Conservation (phyloP, 1,140 invertebrate species). For the Bombus sylvicola region DNA sequence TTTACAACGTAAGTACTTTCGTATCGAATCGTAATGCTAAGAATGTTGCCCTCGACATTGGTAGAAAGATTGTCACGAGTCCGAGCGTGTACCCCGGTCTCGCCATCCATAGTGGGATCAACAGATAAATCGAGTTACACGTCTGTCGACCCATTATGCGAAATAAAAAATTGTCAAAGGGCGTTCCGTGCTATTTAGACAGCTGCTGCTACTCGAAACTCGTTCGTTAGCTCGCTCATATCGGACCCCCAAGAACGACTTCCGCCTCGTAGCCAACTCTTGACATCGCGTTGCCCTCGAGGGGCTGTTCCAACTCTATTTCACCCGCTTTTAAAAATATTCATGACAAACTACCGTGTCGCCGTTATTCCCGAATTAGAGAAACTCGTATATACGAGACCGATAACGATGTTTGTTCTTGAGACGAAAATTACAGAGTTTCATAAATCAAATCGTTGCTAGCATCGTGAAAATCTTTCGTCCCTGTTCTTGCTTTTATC, state of each 20-base stretch:
- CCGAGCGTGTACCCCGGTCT: not conserved
- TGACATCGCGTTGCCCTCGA: constrained; percentile 12
- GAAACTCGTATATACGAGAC: not conserved
- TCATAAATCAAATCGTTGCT: constrained; percentile 25
- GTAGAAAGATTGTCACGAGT: not conserved
- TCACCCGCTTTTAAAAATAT: constrained; percentile 30
- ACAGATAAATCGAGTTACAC: constrained; percentile 48
- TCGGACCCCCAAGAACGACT: constrained; percentile 58
- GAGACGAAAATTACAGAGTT: not conserved
- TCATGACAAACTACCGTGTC: constrained; percentile 6
- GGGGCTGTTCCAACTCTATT: constrained; percentile 1
- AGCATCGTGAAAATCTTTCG: not conserved
- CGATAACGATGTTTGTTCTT: not conserved
- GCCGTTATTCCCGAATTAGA: not conserved
- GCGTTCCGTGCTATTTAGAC: constrained; percentile 65
- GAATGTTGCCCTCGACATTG: not conserved
- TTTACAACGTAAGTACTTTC: constrained; percentile 92
- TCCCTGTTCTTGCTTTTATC: not conserved
- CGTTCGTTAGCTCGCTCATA: constrained; percentile 61
- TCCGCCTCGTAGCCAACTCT: constrained; percentile 42
- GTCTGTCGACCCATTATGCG: constrained; percentile 36
- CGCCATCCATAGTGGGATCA: not conserved
- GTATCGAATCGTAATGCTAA: not conserved
- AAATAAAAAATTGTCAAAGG: constrained; percentile 60
- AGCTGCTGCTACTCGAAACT: constrained; percentile 67